Evolutionary conservation across 2,113 vertebrate species (phyloP), one percentile per base, ranked within the genome.

Genomic region (Procavia capensis): DNA sequence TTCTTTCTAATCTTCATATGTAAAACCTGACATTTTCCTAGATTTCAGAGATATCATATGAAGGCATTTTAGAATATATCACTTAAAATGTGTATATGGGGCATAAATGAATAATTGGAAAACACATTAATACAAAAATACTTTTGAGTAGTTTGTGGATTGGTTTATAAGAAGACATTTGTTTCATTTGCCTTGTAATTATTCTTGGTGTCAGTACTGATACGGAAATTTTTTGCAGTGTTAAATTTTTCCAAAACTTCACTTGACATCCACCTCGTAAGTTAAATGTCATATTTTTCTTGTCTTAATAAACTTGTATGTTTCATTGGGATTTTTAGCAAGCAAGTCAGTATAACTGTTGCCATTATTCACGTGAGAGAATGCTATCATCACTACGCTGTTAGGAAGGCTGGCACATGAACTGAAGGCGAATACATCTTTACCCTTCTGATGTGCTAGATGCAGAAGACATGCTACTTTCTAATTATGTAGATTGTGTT

Each of bases 381-480:
- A 91, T 97, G 88, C 97, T 98, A 98, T 98, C 98, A 98, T 96
- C 96, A 0, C 93, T 91, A 98, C 98, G 97, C 80, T 87, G 29
- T 94, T 97, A 91, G 70, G 87, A 96, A 95, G 74, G 36, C 75
- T 94, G 95, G 70, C 87, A 88, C 90, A 80, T 31, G 20, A 97
- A 97, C 97, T 61, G 80, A 97, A 95, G 90, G 94, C 85, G 93
- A 96, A 57, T 57, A 11, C 41, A 97, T 97, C 93, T 93, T 95
- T 95, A 93, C 96, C 85, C 88, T 97, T 94, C 94, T 95, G 91
- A 93, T 93, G 91, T 70, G 88, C 24, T 25, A 78, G 92, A 88
- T 96, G 90, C 89, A 88, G 93, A 97, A 98, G 82, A 91, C 85
- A 24, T 95, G 97, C 96, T 96, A 70, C 97, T 98, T 98, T 96